Conservation (phyloP, 2,888 invertebrate species). For the Oligia fasciuncula region DNA sequence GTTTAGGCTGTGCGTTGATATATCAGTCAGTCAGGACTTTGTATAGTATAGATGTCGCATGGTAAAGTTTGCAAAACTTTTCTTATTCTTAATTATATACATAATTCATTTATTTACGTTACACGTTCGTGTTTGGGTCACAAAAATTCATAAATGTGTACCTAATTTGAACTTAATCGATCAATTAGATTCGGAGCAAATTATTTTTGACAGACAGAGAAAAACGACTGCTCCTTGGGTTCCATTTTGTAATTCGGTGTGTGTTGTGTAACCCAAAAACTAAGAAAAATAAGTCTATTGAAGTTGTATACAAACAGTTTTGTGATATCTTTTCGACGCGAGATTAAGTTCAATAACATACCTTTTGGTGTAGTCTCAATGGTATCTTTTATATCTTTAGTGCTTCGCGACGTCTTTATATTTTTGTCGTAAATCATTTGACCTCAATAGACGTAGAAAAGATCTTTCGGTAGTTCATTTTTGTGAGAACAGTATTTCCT, state of each 20-base stretch:
- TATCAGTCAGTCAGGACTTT: no score
- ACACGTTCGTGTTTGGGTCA: background rate
- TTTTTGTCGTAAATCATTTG: slow-evolving; percentile 35
- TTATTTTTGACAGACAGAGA: background rate
- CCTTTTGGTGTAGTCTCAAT: slow-evolving; percentile 20
- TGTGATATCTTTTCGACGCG: slow-evolving; percentile 5
- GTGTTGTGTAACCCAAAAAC: background rate
- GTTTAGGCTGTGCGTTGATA: no score
- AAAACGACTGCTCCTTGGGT: background rate
- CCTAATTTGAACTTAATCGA: background rate
- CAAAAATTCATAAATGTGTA: background rate
- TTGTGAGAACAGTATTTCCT: slow-evolving; percentile 3
- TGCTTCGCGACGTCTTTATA: slow-evolving; percentile 15
- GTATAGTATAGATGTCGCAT: no score
- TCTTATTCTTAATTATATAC: background rate
- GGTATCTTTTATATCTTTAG: slow-evolving; percentile 22
- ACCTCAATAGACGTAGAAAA: slow-evolving; percentile 26
- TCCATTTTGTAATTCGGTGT: background rate
- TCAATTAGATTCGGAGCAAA: background rate
- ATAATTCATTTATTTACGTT: background rate
- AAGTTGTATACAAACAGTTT: slow-evolving; percentile 6
- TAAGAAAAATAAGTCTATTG: background rate
- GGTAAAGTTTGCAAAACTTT: background rate
- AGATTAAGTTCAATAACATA: slow-evolving; percentile 15
- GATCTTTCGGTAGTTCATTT: slow-evolving; percentile 5